These are phyloP conservation scores for Phengaris alcon DNA, from an alignment of 2,888 invertebrate species.

Conservation along the genomic window DNA sequence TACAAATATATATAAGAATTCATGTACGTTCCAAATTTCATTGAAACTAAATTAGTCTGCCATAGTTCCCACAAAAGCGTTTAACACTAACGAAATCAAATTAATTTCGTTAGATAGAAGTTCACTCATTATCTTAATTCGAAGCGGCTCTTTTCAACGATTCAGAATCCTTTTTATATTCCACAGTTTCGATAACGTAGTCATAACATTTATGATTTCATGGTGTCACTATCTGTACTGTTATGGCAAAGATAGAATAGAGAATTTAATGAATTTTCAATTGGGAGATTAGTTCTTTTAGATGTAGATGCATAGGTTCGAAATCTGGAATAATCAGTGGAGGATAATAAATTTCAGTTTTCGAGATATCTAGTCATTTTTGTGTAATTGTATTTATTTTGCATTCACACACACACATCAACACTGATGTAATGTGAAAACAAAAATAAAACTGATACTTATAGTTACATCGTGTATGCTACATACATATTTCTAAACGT, in stretches of 20 bases:
- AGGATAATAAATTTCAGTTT: not conserved
- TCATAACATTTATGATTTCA: constrained; percentile 1
- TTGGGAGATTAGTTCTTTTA: not conserved
- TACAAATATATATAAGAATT: constrained; percentile 1
- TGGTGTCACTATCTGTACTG: constrained; percentile 1
- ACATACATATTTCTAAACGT: too few relatives aligned
- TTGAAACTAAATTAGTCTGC: not conserved
- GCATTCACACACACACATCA: not conserved
- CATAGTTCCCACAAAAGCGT: constrained; percentile 2
- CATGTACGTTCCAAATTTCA: not conserved
- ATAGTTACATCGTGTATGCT: too few relatives aligned
- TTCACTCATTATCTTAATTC: not conserved
- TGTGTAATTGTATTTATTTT: not conserved
- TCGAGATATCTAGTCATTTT: not conserved
- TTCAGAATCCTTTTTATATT: not conserved
- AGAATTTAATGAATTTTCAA: not conserved
- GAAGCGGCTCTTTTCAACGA: not conserved
- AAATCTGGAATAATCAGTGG: not conserved
- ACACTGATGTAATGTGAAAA: too few relatives aligned
- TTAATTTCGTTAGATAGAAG: not conserved
- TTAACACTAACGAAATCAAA: not conserved
- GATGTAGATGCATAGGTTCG: not conserved
- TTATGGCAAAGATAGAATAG: not conserved
- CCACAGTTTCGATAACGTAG: not conserved
- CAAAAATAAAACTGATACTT: too few relatives aligned